These are phyloP conservation scores for Halcyon leucocephala DNA, from an alignment of 2,797 vertebrate species.

Conservation along the genomic window DNA sequence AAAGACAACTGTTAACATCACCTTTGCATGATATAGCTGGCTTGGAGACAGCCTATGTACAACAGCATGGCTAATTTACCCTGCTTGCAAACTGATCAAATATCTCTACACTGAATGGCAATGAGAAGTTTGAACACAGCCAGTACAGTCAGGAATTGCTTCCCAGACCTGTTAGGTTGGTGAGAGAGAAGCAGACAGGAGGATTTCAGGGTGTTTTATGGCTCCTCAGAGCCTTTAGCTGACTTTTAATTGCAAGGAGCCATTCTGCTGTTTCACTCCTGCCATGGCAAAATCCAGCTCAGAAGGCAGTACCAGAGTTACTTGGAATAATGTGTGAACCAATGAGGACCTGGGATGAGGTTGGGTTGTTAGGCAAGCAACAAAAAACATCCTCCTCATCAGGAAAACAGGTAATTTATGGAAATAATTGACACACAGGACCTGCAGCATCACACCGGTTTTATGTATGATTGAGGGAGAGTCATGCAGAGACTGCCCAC, in stretches of 20 bases:
- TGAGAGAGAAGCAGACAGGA: not conserved
- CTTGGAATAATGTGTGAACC: not conserved
- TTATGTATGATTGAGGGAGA: not conserved
- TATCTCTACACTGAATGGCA: fast-evolving
- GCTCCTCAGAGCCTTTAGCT: not conserved
- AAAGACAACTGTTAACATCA: not conserved
- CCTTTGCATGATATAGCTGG: not conserved
- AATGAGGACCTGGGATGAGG: not conserved
- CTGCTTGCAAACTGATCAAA: not conserved
- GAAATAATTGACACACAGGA: not conserved
- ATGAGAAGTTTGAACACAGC: not conserved
- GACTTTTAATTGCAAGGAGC: not conserved
- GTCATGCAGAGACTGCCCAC: not conserved
- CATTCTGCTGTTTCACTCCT: not conserved
- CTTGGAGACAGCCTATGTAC: not conserved
- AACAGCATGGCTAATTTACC: not conserved
- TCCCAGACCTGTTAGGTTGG: not conserved
- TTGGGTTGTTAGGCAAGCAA: not conserved
- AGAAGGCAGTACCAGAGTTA: not conserved
- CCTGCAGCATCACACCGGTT: not conserved
- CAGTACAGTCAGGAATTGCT: not conserved
- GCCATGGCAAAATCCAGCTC: not conserved
- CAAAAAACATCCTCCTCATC: not conserved
- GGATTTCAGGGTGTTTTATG: not conserved
- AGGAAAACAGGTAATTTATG: not conserved